Percentiles rank a stretch among this genome's conserved stretches.
phyloP scores from a whole-genome alignment of 2,797 vertebrate species.

The Callimico goeldii region DNA sequence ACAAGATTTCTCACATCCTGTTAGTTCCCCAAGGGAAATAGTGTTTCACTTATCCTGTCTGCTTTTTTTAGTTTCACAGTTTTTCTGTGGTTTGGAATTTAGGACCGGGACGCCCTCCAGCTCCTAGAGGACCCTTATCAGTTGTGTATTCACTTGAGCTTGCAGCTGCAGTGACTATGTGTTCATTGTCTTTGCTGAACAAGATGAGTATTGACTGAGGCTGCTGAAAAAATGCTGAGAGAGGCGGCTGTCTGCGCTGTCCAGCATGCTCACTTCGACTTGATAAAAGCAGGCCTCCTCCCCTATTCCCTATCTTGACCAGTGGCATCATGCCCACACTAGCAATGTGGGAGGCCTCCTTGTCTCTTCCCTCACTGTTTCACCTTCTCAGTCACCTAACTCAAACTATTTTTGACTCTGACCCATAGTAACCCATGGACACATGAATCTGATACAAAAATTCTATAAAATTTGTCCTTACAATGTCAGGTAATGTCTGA shows the following conservation, averaged over 20 bases:
- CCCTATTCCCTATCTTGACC: neutral
- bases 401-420: neutral
- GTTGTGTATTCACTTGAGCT: slow-evolving; percentile 14
- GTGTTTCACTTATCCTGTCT: slow-evolving; percentile 2
- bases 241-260: neutral
- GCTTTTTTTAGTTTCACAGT: slow-evolving; percentile 5
- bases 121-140: slow-evolving; percentile 12
- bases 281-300: slow-evolving; percentile 19
- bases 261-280: neutral
- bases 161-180: neutral
- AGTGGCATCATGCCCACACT: neutral
- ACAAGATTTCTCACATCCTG: slow-evolving; percentile 26
- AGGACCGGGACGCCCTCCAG: neutral
- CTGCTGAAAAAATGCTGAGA: neutral
- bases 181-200: slow-evolving; percentile 33
- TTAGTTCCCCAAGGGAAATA: slow-evolving; percentile 1
- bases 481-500: neutral
- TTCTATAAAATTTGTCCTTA: slow-evolving; percentile 34
- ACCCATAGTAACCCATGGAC: neutral
- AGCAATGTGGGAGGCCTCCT: slow-evolving; percentile 2
- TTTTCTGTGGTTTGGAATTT: slow-evolving; percentile 51
- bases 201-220: slow-evolving; percentile 18
- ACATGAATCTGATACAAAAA: neutral
- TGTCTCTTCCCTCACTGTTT: neutral
- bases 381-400: neutral